These are phyloP conservation scores for Dreissena polymorpha DNA, from an alignment of 1,140 invertebrate species.

Conservation along the genomic window DNA sequence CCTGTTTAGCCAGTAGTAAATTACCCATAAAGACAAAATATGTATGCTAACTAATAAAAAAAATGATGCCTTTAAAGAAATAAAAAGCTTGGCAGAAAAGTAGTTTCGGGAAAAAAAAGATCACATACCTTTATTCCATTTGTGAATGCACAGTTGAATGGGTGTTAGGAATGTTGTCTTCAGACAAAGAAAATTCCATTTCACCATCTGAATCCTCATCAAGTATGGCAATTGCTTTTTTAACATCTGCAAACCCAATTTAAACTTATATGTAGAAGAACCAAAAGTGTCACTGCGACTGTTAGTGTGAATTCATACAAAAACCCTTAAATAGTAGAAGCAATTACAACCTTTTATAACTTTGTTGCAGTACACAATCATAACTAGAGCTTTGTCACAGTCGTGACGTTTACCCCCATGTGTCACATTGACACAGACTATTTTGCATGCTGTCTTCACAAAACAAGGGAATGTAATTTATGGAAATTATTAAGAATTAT, in stretches of 20 bases:
- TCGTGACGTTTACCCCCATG: too few relatives aligned
- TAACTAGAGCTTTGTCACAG: too few relatives aligned
- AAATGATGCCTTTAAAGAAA: neutral
- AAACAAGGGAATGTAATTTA: neutral
- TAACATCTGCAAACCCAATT: conserved; percentile 1
- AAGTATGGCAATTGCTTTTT: neutral
- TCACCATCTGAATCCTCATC: conserved; percentile 2
- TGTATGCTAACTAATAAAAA: neutral
- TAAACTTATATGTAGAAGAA: neutral
- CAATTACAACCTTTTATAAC: neutral
- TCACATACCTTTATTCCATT: neutral
- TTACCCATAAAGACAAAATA: neutral
- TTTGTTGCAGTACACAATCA: neutral
- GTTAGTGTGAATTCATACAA: neutral
- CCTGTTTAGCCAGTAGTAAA: too few relatives aligned
- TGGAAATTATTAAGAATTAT: neutral
- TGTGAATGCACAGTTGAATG: too few relatives aligned
- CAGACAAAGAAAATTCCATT: neutral
- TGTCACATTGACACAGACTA: too few relatives aligned
- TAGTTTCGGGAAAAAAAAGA: neutral
- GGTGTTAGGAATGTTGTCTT: neutral
- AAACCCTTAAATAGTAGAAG: neutral
- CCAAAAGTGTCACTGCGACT: neutral
- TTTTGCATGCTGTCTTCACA: too few relatives aligned
- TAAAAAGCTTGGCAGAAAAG: conserved; percentile 12